These are phyloP conservation scores for Bufo gargarizans DNA, from an alignment of 2,113 vertebrate genomes.

Conservation along the genomic window DNA sequence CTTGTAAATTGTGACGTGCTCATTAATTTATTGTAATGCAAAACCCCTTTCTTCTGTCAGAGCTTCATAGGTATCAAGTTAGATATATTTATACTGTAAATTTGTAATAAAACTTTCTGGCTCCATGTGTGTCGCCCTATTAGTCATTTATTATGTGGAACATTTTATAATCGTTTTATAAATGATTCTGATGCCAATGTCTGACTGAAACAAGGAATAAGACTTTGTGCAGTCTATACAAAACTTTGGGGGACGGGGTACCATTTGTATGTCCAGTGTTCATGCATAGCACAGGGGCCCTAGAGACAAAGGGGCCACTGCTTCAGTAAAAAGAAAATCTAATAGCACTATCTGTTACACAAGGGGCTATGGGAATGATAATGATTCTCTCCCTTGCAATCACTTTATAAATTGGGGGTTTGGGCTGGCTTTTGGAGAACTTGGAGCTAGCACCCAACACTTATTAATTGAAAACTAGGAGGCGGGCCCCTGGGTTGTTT, in stretches of 20 bases:
- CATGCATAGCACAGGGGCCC: not conserved
- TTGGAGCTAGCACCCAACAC: not conserved
- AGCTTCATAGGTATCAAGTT: not conserved
- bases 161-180: not conserved
- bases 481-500: too few relatives aligned
- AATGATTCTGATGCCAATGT: not conserved
- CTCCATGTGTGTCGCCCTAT: not conserved
- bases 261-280: not conserved
- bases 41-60: not conserved
- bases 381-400: not conserved
- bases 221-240: not conserved
- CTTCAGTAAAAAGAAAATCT: not conserved
- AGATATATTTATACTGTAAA: conserved; percentile 47
- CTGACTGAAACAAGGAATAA: not conserved
- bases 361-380: not conserved
- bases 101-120: conserved; percentile 41
- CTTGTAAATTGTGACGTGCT: conserved; percentile 25
- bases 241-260: not conserved
- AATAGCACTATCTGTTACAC: not conserved
- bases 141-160: not conserved
- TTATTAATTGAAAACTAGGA: not conserved
- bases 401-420: not conserved
- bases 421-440: not conserved
- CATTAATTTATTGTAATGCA: conserved; percentile 45
- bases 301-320: not conserved